These are phyloP conservation scores for Sinelater perroti DNA, from an alignment of 2,888 invertebrate genomes.

Conservation along the genomic window DNA sequence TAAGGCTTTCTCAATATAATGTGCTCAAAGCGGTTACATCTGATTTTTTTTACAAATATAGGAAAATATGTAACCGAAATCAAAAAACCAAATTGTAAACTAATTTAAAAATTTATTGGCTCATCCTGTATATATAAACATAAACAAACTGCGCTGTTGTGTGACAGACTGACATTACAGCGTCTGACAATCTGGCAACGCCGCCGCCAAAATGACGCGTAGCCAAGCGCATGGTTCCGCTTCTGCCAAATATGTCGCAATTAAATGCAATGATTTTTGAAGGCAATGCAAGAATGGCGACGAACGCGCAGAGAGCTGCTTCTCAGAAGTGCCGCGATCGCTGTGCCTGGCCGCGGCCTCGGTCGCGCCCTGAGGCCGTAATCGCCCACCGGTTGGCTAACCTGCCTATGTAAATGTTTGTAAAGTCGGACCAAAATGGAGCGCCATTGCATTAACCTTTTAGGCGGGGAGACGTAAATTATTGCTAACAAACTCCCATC, in stretches of 20 bases:
- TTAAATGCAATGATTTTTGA: slow-evolving; percentile 24
- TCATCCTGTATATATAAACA: too few species aligned
- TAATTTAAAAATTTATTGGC: too few species aligned
- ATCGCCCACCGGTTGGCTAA: slow-evolving; percentile 41
- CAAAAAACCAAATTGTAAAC: too few species aligned
- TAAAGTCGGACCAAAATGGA: slow-evolving; percentile 43
- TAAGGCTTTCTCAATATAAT: too few species aligned
- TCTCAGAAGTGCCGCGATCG: neutral
- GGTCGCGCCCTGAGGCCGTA: too few species aligned
- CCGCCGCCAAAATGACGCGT: slow-evolving; percentile 14
- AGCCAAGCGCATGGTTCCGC: slow-evolving; percentile 17
- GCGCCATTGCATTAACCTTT: slow-evolving; percentile 62
- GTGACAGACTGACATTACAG: too few species aligned
- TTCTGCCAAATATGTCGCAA: slow-evolving; percentile 27
- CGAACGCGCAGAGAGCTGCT: too few species aligned
- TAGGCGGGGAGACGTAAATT: slow-evolving; percentile 56
- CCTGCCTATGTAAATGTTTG: slow-evolving; percentile 38
- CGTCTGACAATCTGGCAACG: neutral
- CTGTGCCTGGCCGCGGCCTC: too few species aligned
- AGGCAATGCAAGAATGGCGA: neutral
- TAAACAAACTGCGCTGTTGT: too few species aligned
- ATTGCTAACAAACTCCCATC: slow-evolving; percentile 47
- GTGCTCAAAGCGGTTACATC: too few species aligned
- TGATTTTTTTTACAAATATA: too few species aligned
- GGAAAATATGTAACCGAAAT: too few species aligned